Evolutionary conservation across 2,113 vertebrate species (phyloP).

Genomic region (Cheilinus undulatus): DNA sequence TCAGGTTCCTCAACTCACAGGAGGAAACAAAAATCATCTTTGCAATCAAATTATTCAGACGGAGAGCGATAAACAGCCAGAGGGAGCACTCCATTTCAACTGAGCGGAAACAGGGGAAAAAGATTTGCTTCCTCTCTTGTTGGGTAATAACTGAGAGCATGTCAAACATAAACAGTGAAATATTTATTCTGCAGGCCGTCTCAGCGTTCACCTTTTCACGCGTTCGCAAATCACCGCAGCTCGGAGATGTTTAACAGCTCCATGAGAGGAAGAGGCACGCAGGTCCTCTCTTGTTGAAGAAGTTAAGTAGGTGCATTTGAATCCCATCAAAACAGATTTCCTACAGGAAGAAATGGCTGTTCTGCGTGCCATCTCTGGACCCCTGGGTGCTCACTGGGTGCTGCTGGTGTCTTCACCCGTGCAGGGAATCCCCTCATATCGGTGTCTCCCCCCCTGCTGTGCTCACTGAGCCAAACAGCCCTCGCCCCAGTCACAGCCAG

Average conservation of each 20-base stretch:
- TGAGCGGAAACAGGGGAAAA: conserved; percentile 14
- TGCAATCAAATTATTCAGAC: conserved; percentile 32
- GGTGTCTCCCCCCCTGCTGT: conserved; percentile 13
- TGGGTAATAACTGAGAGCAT: conserved; percentile 37
- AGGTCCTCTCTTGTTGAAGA: neutral
- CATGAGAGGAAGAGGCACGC: neutral
- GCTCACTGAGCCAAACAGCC: conserved; percentile 2
- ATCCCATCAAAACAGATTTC: neutral
- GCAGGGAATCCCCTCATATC: conserved; percentile 22
- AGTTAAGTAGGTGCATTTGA: neutral
- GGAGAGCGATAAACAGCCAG: conserved; percentile 21
- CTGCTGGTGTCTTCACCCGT: conserved; percentile 17
- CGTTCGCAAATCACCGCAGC: conserved; percentile 7
- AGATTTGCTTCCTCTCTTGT: conserved; percentile 30
- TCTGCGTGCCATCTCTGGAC: neutral
- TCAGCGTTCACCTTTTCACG: conserved; percentile 18
- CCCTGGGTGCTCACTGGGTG: conserved; percentile 7
- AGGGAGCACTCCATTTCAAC: conserved; percentile 42
- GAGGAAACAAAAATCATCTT: neutral
- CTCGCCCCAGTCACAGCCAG: conserved; percentile 7
- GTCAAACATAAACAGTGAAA: conserved; percentile 55
- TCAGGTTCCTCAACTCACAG: neutral
- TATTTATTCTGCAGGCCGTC: conserved; percentile 23
- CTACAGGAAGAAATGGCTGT: neutral
- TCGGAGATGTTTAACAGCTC: conserved; percentile 18